Conservation (phyloP, 1,140 invertebrate genomes). For the Saccostrea echinata region DNA sequence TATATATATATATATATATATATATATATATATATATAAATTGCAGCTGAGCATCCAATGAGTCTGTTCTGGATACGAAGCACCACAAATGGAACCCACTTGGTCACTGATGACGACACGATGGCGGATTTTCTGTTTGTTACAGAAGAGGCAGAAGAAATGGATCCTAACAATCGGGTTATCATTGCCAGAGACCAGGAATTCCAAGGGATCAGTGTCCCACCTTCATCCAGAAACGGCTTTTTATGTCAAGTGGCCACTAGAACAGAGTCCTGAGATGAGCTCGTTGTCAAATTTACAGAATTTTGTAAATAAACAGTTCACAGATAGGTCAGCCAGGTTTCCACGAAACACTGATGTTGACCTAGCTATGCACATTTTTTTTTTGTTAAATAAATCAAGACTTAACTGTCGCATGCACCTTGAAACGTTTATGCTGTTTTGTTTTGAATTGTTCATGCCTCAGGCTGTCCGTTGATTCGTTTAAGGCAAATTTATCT, state of each 20-base stretch:
- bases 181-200: conserved; percentile 11
- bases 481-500: not conserved
- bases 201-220: not conserved
- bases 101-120: not conserved
- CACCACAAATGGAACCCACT: not conserved
- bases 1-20: too few relatives aligned
- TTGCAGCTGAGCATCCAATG: not conserved
- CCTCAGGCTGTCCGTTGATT: not conserved
- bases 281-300: too few relatives aligned
- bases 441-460: not conserved
- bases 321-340: not conserved
- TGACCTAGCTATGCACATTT: not conserved
- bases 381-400: not conserved
- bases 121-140: not conserved
- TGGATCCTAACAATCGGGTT: not conserved
- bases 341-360: not conserved
- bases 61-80: conserved; percentile 1
- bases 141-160: not conserved
- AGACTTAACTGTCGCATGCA: not conserved
- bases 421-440: not conserved
- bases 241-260: conserved; percentile 15
- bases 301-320: not conserved
- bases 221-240: not conserved
- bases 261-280: not conserved
- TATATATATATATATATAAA: too few relatives aligned